Conservation (phyloP, 2,888 invertebrate species). For the Cataglyphis albicans region DNA sequence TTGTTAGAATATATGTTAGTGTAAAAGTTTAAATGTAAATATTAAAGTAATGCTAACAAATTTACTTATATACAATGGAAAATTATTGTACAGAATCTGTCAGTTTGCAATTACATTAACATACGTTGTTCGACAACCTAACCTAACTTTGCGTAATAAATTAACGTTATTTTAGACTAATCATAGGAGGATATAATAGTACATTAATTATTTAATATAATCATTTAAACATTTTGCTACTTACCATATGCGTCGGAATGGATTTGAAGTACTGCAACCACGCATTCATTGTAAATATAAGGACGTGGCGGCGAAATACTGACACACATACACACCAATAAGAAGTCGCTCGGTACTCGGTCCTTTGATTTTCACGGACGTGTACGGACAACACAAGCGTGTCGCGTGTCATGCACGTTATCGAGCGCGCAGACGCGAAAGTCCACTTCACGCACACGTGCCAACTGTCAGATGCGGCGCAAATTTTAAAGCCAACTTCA, state of each 20-base stretch:
- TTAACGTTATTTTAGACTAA: background rate
- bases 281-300: slow-evolving; percentile 76
- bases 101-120: slow-evolving; percentile 36
- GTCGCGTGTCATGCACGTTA: slow-evolving; percentile 15
- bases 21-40: background rate
- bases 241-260: slow-evolving; percentile 83
- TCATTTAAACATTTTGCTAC: slow-evolving; percentile 35
- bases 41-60: background rate
- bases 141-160: slow-evolving; percentile 40
- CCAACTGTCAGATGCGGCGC: slow-evolving; percentile 40
- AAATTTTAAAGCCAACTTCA: slow-evolving; percentile 15
- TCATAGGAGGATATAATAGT: background rate
- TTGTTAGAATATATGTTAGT: background rate
- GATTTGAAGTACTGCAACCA: slow-evolving; percentile 81
- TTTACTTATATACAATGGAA: background rate
- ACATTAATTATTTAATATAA: background rate
- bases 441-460: background rate
- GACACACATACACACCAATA: background rate
- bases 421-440: slow-evolving; percentile 41
- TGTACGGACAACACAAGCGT: slow-evolving; percentile 1
- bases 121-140: slow-evolving; percentile 56
- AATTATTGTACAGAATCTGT: background rate
- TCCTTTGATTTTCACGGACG: background rate
- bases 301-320: slow-evolving; percentile 37
- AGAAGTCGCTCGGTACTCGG: background rate